Base-by-base conservation (phyloP, 2,797 vertebrate species). In the Chlorospingus semifuscus region DNA sequence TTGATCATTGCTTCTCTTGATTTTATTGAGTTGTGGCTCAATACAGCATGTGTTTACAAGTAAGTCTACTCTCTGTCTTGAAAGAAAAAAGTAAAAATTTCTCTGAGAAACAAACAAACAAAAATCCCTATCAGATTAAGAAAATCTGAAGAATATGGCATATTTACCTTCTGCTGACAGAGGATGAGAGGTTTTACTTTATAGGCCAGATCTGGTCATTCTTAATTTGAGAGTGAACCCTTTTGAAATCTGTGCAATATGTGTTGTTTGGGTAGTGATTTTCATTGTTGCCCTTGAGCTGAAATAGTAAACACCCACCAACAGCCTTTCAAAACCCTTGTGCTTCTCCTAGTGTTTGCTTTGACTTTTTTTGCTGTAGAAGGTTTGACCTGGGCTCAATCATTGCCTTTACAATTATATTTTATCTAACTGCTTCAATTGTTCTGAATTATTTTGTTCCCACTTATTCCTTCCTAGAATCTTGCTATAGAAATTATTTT, bases 111-210 rank as follows among this genome's bases (percentile, higher is more conserved):
- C 9, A 29, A 39, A 20, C 19, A 49, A 66, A 26, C 21, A 17
- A 41, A 32, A 46, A 44, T 0, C 0, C 0, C 4, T 17, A 36
- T 32, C 6, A 23, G n/a, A 46, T 27, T 39, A 53, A 61, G 37
- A 76, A 83, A 72, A 78, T 53, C 8, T 6, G 3, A 87, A 71
- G 8, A 70, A 26, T 24, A 27, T 32, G 19, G 6, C 21, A 27
- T 49, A 11, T 15, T n/a, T 68, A 21, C 42, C 21, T 42, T 76
- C 19, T 88, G 39, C 60, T 83, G 70, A 13, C 6, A 27, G n/a
- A 68, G 14, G 18, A 50, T 55, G 13, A 56, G 22, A 5, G 22
- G 4, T 47, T 88, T 80, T 39, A 32, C 42, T 59, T 42, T 15
- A 17, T 27, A 53, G 41, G 42, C 9, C 41, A 56, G 63, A 59